These are phyloP conservation scores for Urocolius indicus DNA, from an alignment of 2,113 vertebrate genomes.

Conservation along the genomic window DNA sequence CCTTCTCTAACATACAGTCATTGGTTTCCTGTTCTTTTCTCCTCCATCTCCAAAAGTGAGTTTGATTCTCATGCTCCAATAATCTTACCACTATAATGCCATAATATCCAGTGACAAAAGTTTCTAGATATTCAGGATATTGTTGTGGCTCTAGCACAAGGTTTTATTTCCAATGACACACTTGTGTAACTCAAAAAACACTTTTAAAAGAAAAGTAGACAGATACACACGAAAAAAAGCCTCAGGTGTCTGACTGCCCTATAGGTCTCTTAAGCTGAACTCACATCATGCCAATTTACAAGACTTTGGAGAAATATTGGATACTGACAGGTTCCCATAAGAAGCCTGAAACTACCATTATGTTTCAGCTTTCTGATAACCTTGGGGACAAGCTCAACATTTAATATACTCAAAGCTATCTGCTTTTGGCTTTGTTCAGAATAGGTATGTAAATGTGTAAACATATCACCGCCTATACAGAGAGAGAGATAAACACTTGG, in stretches of 20 bases:
- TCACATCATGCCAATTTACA: background rate
- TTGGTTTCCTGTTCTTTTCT: background rate
- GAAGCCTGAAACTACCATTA: background rate
- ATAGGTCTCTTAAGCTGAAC: background rate
- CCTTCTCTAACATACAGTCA: background rate
- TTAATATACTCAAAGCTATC: background rate
- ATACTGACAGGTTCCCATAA: background rate
- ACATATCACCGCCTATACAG: background rate
- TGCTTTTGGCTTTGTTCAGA: background rate
- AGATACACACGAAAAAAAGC: background rate
- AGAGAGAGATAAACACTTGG: background rate
- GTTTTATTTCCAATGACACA: background rate
- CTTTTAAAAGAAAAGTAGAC: background rate
- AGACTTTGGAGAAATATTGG: background rate
- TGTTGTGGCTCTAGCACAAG: background rate
- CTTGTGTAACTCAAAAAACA: background rate
- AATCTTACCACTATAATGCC: background rate
- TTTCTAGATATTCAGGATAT: background rate
- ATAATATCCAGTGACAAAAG: background rate
- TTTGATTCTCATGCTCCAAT: background rate
- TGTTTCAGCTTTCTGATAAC: background rate
- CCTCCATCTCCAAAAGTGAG: background rate
- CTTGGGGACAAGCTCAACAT: background rate
- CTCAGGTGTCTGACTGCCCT: background rate
- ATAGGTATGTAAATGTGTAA: accelerated